These are phyloP conservation scores for Xerus rutilus DNA, from an alignment of 2,797 vertebrate genomes.

Conservation along the genomic window DNA sequence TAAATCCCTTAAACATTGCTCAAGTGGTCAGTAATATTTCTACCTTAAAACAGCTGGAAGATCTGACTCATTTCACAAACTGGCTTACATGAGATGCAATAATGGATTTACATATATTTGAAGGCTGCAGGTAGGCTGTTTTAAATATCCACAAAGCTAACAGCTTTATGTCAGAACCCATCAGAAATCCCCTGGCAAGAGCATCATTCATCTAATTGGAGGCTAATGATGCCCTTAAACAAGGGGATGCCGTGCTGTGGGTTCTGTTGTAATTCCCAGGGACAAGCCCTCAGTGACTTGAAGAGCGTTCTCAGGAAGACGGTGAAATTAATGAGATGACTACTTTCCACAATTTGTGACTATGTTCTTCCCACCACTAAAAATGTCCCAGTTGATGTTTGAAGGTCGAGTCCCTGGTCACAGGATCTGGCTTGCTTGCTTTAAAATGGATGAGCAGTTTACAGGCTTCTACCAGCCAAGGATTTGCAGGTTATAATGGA, in stretches of 20 bases:
- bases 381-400: slow-evolving; percentile 17
- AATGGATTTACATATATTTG: neutral
- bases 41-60: neutral
- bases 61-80: neutral
- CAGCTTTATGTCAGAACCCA: neutral
- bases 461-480: slow-evolving; percentile 50
- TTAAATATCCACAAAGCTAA: slow-evolving; percentile 22
- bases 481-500: neutral
- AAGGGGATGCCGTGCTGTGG: neutral
- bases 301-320: neutral
- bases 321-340: slow-evolving; percentile 66
- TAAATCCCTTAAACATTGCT: neutral
- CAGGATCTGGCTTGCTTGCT: neutral
- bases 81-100: neutral
- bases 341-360: slow-evolving; percentile 34
- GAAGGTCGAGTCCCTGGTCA: slow-evolving; percentile 18
- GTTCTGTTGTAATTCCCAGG: neutral
- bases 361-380: neutral
- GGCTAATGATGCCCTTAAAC: slow-evolving; percentile 3
- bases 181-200: slow-evolving; percentile 29
- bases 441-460: slow-evolving; percentile 41
- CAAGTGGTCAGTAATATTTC: neutral
- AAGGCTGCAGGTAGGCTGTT: neutral
- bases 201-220: slow-evolving; percentile 26
- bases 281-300: neutral